Evolutionary conservation across 2,797 vertebrate species (phyloP), one percentile per base, ranked within the genome.

Genomic region (Microchirus variegatus): DNA sequence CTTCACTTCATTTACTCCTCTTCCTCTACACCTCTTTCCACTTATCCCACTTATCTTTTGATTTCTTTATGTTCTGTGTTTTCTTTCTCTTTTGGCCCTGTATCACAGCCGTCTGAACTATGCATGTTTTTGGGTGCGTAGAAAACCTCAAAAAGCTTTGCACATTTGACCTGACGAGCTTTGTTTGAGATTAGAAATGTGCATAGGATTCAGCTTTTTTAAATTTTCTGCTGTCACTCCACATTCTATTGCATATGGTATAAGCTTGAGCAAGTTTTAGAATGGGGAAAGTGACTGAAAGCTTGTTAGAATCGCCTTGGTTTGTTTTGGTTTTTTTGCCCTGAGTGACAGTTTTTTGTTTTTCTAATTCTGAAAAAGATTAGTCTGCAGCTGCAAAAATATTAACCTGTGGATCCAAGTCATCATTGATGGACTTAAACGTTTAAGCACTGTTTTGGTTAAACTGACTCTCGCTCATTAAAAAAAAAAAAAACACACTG

Each of bases 121-220:
- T 89, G 88, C 86, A 88, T 78, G n/a, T 81, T 45, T 81, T 46
- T 67, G 55, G 65, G 51, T 73, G 59, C 16, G 18, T 76, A 72
- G 62, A 53, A 66, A 82, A 67, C 53, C 59, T 77, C 41, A 59
- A 52, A 75, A 68, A 53, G 63, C 66, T 81, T 83, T 72, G 82
- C 85, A 86, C 86, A 80, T 69, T 66, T 71, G 45, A 77, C 43
- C 77, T 68, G 40, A 87, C 43, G 3, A 82, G 78, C 70, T 80
- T 82, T 81, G 80, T 87, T 75, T 90, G 81, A 88, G 76, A 83
- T 88, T 68, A 78, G 17, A 77, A 78, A 66, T 56, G 57, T 85
- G 70, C 75, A 63, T 67, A 80, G 18, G 49, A 48, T 77, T 54
- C 48, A 5, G 12, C 67, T 66, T 54, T 49, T 62, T 77, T 77